Evolutionary conservation across 2,113 vertebrate species (phyloP), one percentile per base, ranked within the genome.

Genomic region (Kobus ellipsiprymnus): DNA sequence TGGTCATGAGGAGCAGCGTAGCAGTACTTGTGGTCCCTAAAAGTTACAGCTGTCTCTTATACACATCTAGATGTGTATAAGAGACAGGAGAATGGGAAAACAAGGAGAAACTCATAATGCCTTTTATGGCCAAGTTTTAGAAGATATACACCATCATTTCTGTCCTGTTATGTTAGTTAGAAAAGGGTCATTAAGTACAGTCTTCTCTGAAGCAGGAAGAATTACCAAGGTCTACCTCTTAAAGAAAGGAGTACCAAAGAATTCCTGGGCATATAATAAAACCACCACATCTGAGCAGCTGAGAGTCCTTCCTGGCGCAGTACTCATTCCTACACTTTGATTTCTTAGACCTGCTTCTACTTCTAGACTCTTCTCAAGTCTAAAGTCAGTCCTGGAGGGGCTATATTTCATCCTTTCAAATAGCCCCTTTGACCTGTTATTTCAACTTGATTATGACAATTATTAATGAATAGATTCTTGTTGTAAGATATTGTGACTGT

Each of bases 361-460:
- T 92, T 89, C 60, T 86, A 29, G 29, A 13, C 12, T 50, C n/a
- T 81, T 90, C 54, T n/a, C 25, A 25, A 57, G 21, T 87, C 15
- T 81, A 36, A 23, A 4, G 13, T 81, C 48, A n/a, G 48, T 48
- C 13, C 44, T 44, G 21, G 40, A 30, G 54, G 13, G 19, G 10
- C 27, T 71, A 13, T 62, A 0, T n/a, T 86, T 96, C 14, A n/a
- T 64, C 67, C 48, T 77, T 89, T 88, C 67, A 17, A 78, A 40
- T 60, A 33, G 82, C 16, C 81, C 36, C 48, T 92, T 91, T 62
- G 71, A 62, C 21, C 7, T 97, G 87, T 91, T 83, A 36, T 96
- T 91, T 94, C 55, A 71, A 74, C 50, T 94, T 90, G 67, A 92
- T 80, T 62, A 29, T 62, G 23, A 52, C 48, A 7, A 25, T 12